Conservation (phyloP, 2,797 vertebrate species). For the Pipistrellus pygmaeus region DNA sequence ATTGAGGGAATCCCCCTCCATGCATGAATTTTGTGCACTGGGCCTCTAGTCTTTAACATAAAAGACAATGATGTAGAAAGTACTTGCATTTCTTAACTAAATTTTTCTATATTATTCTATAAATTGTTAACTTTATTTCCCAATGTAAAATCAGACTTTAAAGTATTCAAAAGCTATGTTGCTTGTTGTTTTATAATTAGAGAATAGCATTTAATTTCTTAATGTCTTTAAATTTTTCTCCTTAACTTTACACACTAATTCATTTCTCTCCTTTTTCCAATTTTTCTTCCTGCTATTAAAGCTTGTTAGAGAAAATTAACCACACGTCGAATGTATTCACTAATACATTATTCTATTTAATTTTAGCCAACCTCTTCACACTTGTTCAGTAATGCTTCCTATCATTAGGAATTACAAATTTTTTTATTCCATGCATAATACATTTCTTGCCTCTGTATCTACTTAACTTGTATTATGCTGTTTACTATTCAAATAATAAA, state of each 20-base stretch:
- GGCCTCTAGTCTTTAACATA: not conserved
- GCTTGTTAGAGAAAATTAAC: not conserved
- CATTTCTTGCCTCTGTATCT: not conserved
- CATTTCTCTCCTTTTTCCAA: not conserved
- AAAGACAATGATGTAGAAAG: not conserved
- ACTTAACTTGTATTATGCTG: not conserved
- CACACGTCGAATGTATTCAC: not conserved
- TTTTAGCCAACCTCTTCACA: not conserved
- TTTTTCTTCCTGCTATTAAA: not conserved
- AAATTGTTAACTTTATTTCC: not conserved
- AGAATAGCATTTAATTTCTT: not conserved
- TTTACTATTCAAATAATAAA: not conserved
- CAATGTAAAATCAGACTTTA: not conserved
- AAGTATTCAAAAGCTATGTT: not conserved
- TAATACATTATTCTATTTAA: not conserved
- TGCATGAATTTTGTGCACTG: no score
- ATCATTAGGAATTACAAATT: not conserved
- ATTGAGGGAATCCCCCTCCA: no score
- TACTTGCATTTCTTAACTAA: conserved; percentile 5
- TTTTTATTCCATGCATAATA: not conserved
- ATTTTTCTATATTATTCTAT: not conserved
- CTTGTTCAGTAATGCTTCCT: not conserved
- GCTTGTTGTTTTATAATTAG: not conserved
- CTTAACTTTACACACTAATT: not conserved
- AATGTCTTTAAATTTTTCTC: not conserved